Evolutionary conservation across 2,797 vertebrate species (phyloP), one percentile per base, ranked within the genome.

Genomic region (Periophthalmus magnuspinnatus): DNA sequence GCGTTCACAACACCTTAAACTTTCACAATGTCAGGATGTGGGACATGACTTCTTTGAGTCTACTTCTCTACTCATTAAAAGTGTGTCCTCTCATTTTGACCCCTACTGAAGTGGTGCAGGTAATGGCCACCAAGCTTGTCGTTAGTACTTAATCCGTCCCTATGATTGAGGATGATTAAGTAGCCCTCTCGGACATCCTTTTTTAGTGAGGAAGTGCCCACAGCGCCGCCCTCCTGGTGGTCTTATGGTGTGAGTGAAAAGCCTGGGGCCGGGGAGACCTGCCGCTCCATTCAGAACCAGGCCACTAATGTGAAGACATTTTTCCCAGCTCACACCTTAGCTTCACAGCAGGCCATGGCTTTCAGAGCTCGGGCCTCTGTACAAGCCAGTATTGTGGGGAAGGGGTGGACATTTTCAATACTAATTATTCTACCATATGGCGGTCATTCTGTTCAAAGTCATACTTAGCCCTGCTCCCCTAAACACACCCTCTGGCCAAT

Each of bases 401-500:
- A 13, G 77, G 72, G 77, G 78, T 80, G 70, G 86, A 90, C 90
- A 93, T 95, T 95, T 95, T 93, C 90, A 94, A 95, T 95, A 95
- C 95, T 97, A 97, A 99, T 99, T 97, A 97, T 97, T 95, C 95
- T 84, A 83, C 96, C 97, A 98, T 98, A 99, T 99, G 97, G 95
- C 93, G 93, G 88, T 90, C 79, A 67, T 91, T 93, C 94, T 91
- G 89, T 89, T 90, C 93, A 95, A 95, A 96, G 95, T 96, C 92
- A 81, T 75, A 84, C 81, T 88, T 80, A 81, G 87, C 90, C 86
- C 93, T 69, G 83, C 83, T 87, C 84, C 80, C 88, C 82, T 89
- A 91, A 93, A 94, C 90, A 87, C 86, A 69, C 76, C 85, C 87
- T 87, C 84, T 50, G 61, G 72, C 76, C 75, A 72, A 66, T 50